Evolutionary conservation across 2,113 vertebrate species (phyloP), one percentile per base, ranked within the genome.

Genomic region (Lucifuga dentata): DNA sequence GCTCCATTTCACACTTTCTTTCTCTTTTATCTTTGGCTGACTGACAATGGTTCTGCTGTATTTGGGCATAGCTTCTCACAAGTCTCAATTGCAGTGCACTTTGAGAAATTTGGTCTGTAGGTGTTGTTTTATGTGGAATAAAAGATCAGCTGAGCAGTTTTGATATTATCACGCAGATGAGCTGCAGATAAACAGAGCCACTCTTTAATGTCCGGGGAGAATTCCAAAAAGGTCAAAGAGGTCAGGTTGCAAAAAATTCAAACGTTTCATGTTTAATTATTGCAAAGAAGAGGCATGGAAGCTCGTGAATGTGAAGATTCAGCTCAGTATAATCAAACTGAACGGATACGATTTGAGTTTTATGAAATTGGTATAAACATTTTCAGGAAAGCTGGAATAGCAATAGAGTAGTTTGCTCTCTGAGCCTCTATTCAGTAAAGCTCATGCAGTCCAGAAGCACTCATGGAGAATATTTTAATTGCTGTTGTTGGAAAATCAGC

Each of bases 381-480:
- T 83, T 73, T 70, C 68, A 38, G 65, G 53, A 61, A 63, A 19
- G 33, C 21, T 21, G 19, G 3, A 13, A 46, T 33, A 19, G 8
- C 8, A 38, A 15, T 29, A 13, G 15, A 68, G 26, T 52, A 17
- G 59, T 70, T 70, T 39, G 4, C 5, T 33, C 41, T 69, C 19
- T 33, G 32, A 52, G 43, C 41, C 71, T 36, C 48, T 11, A 26
- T 58, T 78, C 64, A 76, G 10, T 43, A n/a, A 13, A 29, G n/a
- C 10, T 17, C 20, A 17, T 58, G 20, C 15, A 11, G 36, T 51
- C 41, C 16, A 11, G 36, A 77, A 36, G 11, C 81, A 73, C 52
- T 80, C 78, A 84, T 75, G 85, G 58, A 78, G 78, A 87, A 86
- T 73, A 87, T 71, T 89, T 86, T 89, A 89, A 87, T 89, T 83